Percentiles rank a stretch among this genome's conserved stretches.
Evolutionary conservation across 2,113 vertebrate species (phyloP).

Genomic region (Aspidoscelis tigris): DNA sequence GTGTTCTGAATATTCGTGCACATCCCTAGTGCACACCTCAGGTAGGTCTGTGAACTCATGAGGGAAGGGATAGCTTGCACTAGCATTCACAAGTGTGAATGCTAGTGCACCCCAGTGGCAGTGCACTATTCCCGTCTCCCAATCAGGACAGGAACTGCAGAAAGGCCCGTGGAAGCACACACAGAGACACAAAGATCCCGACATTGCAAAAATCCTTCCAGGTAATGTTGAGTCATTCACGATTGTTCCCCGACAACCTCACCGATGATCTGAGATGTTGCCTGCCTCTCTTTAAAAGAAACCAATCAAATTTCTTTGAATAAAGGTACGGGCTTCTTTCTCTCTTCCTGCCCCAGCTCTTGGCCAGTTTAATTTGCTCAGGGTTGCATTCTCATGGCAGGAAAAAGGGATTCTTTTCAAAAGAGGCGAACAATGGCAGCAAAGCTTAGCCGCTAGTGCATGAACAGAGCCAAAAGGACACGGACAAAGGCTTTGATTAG

Average conservation of each 20-base stretch:
- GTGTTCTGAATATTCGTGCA: too few relatives aligned
- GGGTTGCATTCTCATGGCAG: neutral
- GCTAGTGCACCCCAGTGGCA: too few relatives aligned
- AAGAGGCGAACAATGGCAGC: constrained; percentile 27
- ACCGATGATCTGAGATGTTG: constrained; percentile 39
- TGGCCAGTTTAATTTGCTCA: constrained; percentile 35
- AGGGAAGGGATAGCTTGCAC: too few relatives aligned
- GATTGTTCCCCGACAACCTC: constrained; percentile 13
- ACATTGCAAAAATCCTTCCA: constrained; percentile 38
- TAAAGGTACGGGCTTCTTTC: neutral
- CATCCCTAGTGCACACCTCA: too few relatives aligned
- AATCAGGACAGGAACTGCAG: too few relatives aligned
- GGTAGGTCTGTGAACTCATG: too few relatives aligned
- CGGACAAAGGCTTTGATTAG: constrained; percentile 57
- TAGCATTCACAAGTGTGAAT: too few relatives aligned
- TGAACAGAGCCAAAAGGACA: constrained; percentile 49
- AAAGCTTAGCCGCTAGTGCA: constrained; percentile 25
- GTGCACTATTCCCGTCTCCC: too few relatives aligned
- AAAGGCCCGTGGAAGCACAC: too few relatives aligned
- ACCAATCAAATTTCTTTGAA: constrained; percentile 37
- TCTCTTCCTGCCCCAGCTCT: neutral
- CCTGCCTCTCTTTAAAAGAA: constrained; percentile 53
- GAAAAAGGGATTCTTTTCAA: constrained; percentile 34
- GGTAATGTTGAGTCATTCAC: constrained; percentile 66
- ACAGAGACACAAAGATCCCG: too few relatives aligned